Percentiles rank a stretch among this genome's conserved stretches.
phyloP scores from a whole-genome alignment of 2,888 invertebrate species.

The Steinernema hermaphroditum region DNA sequence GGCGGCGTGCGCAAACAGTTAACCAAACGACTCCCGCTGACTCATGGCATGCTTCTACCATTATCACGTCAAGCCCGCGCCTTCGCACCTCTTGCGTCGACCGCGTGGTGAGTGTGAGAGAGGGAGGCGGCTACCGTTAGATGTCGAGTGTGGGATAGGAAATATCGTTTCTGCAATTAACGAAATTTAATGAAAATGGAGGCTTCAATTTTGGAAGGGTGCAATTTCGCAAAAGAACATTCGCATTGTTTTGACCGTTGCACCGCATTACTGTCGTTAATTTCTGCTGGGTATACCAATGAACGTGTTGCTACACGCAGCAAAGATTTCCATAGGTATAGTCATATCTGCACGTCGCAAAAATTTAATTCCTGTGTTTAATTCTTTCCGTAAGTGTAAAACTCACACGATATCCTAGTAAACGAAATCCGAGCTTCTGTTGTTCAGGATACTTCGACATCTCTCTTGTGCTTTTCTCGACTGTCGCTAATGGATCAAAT shows the following conservation, averaged over 20 bases:
- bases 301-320: no score
- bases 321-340: no score
- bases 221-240: no score
- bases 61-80: slow-evolving; percentile 18
- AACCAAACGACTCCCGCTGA: slow-evolving; percentile 29
- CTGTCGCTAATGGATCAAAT: slow-evolving; percentile 57
- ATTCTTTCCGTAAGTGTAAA: no score
- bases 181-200: no score
- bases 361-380: no score
- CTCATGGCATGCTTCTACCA: slow-evolving; percentile 27
- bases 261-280: no score
- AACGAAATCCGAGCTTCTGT: slow-evolving; percentile 55
- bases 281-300: no score
- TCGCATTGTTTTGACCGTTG: no score
- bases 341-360: no score
- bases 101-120: slow-evolving; percentile 24
- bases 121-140: slow-evolving; percentile 20
- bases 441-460: slow-evolving; percentile 58
- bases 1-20: slow-evolving; percentile 28
- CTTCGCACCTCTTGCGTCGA: slow-evolving; percentile 10
- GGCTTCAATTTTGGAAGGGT: no score
- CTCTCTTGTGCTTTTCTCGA: slow-evolving; percentile 52
- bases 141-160: not conserved
- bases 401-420: slow-evolving; percentile 61
- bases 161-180: not conserved